A percentile compares a stretch with the other conserved stretches of the same genome.
phyloP scores from a whole-genome alignment of 2,797 vertebrate species.

The Myotis myotis region DNA sequence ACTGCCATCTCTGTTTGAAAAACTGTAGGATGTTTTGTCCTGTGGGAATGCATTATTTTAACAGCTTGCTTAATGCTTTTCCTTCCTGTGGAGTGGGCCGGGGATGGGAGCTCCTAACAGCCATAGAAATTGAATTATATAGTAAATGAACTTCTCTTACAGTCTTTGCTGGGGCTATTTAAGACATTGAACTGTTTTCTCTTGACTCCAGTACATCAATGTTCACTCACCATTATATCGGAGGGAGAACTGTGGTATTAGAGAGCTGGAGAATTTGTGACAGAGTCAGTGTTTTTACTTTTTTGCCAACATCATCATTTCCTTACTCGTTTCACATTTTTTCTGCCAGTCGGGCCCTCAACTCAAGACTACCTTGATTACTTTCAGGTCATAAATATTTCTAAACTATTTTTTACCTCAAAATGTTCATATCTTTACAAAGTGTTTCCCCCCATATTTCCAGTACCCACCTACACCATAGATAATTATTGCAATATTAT shows the following conservation, averaged over 20 bases:
- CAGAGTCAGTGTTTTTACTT: neutral
- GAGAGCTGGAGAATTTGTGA: neutral
- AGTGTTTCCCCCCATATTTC: neutral
- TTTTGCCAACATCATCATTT: neutral
- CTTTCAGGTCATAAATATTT: neutral
- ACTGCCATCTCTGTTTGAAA: neutral
- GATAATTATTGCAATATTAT: neutral
- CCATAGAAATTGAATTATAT: neutral
- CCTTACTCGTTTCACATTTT: neutral
- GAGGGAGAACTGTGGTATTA: neutral
- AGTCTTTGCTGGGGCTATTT: neutral
- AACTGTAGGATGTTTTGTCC: neutral
- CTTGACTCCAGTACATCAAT: neutral
- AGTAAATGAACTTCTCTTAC: neutral
- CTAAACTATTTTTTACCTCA: conserved; percentile 13
- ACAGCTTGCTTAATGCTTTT: neutral
- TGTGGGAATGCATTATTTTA: neutral
- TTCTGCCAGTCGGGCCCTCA: neutral
- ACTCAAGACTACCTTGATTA: conserved; percentile 28
- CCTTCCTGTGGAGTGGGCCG: neutral
- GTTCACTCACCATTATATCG: neutral
- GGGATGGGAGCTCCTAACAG: neutral
- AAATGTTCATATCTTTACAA: neutral
- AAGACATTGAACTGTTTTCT: neutral
- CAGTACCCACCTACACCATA: neutral